A percentile compares a stretch with the other conserved stretches of the same genome.
phyloP scores from a whole-genome alignment of 2,888 invertebrate genomes.

The Drosophila rellima region DNA sequence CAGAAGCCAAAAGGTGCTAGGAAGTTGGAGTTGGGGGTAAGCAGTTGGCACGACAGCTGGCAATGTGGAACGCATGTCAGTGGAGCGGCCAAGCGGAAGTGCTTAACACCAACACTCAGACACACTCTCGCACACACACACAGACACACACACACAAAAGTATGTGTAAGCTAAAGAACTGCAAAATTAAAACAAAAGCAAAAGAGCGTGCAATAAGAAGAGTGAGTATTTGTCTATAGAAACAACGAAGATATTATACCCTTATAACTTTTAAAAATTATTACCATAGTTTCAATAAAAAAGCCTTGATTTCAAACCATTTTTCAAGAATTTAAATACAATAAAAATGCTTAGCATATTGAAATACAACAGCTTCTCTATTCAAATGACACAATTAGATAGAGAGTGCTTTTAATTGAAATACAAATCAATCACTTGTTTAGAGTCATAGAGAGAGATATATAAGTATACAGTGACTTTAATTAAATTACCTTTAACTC shows the following conservation, averaged over 20 bases:
- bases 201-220: conserved; percentile 3
- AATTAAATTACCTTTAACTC: background rate
- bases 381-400: too few relatives aligned
- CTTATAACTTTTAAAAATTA: background rate
- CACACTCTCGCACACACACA: conserved; percentile 24
- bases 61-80: conserved; percentile 71
- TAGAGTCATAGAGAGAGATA: too few relatives aligned
- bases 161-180: conserved; percentile 31
- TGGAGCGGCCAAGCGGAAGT: conserved; percentile 70
- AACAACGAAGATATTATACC: background rate
- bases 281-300: too few relatives aligned
- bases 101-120: conserved; percentile 70
- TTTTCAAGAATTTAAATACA: too few relatives aligned
- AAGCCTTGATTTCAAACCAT: too few relatives aligned
- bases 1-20: conserved; percentile 66
- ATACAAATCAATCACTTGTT: too few relatives aligned
- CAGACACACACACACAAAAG: conserved; percentile 10
- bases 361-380: too few relatives aligned
- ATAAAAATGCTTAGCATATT: too few relatives aligned
- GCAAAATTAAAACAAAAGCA: conserved; percentile 48
- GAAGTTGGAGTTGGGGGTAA: conserved; percentile 35
- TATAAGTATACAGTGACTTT: too few relatives aligned
- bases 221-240: background rate
- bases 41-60: conserved; percentile 45
- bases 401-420: too few relatives aligned